A percentile compares a stretch with the other conserved stretches of the same genome.
Evolutionary conservation across 2,888 invertebrate species (phyloP).

Genomic region (Epistrophella euchroma): DNA sequence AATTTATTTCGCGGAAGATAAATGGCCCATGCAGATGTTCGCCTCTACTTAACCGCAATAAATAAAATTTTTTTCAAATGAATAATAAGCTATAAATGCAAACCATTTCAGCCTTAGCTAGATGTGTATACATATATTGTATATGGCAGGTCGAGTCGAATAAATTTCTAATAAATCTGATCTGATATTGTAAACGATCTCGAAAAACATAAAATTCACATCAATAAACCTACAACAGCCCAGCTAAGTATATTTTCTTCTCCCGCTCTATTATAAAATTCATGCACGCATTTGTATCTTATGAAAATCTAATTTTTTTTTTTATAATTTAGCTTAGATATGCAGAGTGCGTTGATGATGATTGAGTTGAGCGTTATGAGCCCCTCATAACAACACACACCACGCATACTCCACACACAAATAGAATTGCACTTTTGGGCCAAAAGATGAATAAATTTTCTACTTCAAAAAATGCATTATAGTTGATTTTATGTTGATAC

Average conservation of each 20-base stretch:
- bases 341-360: conserved; percentile 27
- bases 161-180: conserved; percentile 30
- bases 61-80: conserved; percentile 15
- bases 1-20: not conserved
- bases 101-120: conserved; percentile 5
- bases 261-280: not conserved
- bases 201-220: conserved; percentile 33
- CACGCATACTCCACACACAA: not conserved
- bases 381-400: not conserved
- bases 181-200: conserved; percentile 23
- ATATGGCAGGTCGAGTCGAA: conserved; percentile 13
- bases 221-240: conserved; percentile 14
- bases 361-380: conserved; percentile 6
- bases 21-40: conserved; percentile 17
- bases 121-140: no score
- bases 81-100: conserved; percentile 17
- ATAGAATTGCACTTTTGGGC: conserved; percentile 41
- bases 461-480: conserved; percentile 53
- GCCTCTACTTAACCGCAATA: conserved; percentile 27
- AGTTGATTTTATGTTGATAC: conserved; percentile 32
- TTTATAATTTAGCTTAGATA: not conserved
- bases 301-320: conserved; percentile 4
- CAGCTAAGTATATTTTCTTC: not conserved
- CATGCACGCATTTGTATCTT: conserved; percentile 25
- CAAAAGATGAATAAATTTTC: conserved; percentile 52